Conservation (phyloP, 2,888 invertebrate genomes). For the Alloscopus bannaensis region DNA sequence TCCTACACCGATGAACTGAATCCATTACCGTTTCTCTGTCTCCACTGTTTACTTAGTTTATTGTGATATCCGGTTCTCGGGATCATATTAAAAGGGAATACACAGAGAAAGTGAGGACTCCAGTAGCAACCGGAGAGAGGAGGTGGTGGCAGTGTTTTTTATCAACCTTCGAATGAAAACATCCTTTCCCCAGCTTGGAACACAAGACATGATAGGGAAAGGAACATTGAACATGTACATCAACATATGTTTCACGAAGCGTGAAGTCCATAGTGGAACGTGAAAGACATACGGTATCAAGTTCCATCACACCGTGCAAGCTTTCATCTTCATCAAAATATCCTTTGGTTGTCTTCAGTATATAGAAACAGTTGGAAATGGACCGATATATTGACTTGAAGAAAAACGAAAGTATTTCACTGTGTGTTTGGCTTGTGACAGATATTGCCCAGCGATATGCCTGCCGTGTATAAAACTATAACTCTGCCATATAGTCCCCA, state of each 20-base stretch:
- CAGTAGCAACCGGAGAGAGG: too few relatives aligned
- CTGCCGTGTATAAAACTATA: too few relatives aligned
- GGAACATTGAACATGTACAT: neutral
- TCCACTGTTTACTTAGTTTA: slow-evolving; percentile 56
- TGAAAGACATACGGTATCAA: slow-evolving; percentile 29
- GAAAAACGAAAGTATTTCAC: slow-evolving; percentile 31
- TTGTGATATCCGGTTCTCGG: slow-evolving; percentile 59
- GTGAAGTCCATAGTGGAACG: slow-evolving; percentile 10
- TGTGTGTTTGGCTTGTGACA: slow-evolving; percentile 42
- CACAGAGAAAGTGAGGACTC: neutral
- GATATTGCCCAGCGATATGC: slow-evolving; percentile 34
- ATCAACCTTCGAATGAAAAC: slow-evolving; percentile 8
- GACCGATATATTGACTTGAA: slow-evolving; percentile 38
- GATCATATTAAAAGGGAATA: slow-evolving; percentile 29
- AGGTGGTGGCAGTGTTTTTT: too few relatives aligned
- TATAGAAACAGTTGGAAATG: slow-evolving; percentile 25
- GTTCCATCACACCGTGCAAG: slow-evolving; percentile 20
- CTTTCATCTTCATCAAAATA: slow-evolving; percentile 34
- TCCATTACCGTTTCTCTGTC: slow-evolving; percentile 49
- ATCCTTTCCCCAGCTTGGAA: neutral
- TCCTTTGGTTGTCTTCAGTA: slow-evolving; percentile 23
- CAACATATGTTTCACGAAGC: slow-evolving; percentile 10
- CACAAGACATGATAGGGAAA: neutral
- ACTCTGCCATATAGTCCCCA: too few relatives aligned
- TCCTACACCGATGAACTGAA: slow-evolving; percentile 39